Evolutionary conservation across 1,140 invertebrate species (phyloP).

Genomic region (Carcinoscorpius rotundicauda): DNA sequence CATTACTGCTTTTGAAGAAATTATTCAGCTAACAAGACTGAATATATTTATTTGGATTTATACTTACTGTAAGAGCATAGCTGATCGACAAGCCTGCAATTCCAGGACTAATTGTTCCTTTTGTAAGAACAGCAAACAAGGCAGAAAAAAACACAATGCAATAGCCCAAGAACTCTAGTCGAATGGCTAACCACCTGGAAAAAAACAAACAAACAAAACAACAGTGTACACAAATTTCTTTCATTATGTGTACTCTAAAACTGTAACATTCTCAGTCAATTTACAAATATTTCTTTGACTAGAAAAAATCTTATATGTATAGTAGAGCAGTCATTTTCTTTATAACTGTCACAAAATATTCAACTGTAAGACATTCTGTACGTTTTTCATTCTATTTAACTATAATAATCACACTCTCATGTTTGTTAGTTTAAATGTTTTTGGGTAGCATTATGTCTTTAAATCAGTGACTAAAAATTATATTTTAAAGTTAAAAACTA

Average conservation of each 20-base stretch:
- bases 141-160: slow-evolving; percentile 29
- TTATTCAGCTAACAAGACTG: no score
- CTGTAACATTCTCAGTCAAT: neutral
- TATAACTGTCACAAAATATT: no score
- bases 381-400: no score
- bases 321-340: no score
- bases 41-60: neutral
- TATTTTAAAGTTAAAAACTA: no score
- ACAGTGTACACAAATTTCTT: neutral
- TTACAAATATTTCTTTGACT: neutral
- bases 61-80: slow-evolving; percentile 65
- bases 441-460: no score
- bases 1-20: no score
- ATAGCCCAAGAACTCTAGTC: slow-evolving; percentile 33
- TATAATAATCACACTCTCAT: no score
- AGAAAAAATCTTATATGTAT: no score
- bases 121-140: slow-evolving; percentile 35
- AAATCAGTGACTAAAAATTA: no score
- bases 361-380: no score
- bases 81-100: slow-evolving; percentile 78
- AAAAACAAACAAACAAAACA: neutral
- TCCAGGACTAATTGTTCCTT: slow-evolving; percentile 55
- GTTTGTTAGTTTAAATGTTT: no score
- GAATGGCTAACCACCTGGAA: slow-evolving; percentile 32
- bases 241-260: neutral